Percentiles rank a stretch among this genome's conserved stretches.
phyloP scores from a whole-genome alignment of 2,888 invertebrate genomes.

The Uloborus plumipes region DNA sequence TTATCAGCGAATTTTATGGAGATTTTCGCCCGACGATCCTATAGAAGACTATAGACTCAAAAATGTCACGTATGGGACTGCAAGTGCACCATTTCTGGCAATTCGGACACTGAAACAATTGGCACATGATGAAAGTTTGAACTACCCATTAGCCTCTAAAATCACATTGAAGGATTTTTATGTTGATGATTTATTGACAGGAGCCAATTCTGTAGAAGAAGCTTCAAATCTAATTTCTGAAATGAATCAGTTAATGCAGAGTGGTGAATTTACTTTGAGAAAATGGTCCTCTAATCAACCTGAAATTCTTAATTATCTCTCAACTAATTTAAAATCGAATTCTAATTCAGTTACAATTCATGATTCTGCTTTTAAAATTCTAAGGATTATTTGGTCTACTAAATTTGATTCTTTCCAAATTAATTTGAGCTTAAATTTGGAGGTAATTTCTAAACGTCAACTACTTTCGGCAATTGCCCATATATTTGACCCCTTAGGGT shows the following conservation, averaged over 20 bases:
- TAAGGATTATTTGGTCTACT: not conserved
- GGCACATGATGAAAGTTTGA: not conserved
- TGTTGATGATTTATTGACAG: not conserved
- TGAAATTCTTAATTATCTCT: not conserved
- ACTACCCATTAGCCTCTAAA: not conserved
- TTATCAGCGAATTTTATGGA: not conserved
- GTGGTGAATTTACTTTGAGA: not conserved
- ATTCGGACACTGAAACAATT: conserved; percentile 2
- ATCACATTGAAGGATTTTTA: not conserved
- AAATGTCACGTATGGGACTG: not conserved
- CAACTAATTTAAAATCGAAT: not conserved
- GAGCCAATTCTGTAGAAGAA: not conserved
- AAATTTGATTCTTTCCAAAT: not conserved
- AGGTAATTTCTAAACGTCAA: not conserved
- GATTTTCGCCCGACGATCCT: not conserved
- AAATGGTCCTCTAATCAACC: not conserved
- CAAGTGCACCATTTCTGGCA: not conserved
- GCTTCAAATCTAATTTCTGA: not conserved
- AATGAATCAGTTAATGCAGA: not conserved
- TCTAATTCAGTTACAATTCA: not conserved
- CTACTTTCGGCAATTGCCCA: not conserved
- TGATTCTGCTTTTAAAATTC: not conserved
- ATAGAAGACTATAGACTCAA: not conserved
- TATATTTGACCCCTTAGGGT: not conserved
- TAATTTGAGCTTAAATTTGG: not conserved